Evolutionary conservation across 2,797 vertebrate genomes (phyloP).

Genomic region (Sebastes taczanowskii): DNA sequence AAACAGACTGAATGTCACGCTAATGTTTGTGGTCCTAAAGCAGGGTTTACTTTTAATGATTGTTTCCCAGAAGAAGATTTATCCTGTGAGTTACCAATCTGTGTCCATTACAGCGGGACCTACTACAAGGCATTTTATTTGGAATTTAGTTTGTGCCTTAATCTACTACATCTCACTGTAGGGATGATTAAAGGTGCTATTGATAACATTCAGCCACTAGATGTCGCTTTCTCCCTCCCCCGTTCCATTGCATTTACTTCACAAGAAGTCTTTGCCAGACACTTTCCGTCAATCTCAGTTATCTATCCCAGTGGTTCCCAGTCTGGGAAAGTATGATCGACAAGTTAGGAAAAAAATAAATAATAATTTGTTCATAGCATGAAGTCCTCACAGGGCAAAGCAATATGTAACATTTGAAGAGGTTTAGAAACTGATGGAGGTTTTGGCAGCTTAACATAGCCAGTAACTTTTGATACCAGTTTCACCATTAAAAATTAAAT

Average conservation of each 20-base stretch:
- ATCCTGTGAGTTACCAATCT: background rate
- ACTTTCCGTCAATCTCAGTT: no score
- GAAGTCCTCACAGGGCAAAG: background rate
- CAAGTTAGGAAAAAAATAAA: background rate
- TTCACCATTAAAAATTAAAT: background rate
- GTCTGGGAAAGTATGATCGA: background rate
- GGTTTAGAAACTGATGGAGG: background rate
- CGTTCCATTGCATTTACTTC: no score
- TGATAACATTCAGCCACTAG: no score
- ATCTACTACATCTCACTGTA: background rate
- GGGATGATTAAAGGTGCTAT: background rate
- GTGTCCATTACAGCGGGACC: background rate
- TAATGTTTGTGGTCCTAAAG: background rate
- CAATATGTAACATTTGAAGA: background rate
- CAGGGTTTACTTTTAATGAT: background rate
- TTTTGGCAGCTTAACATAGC: background rate
- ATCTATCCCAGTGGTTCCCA: background rate
- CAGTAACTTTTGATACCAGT: background rate
- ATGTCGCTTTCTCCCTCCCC: no score
- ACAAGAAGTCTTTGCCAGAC: no score
- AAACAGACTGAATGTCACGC: conserved; percentile 26
- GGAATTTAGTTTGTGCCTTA: background rate
- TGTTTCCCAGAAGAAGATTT: conserved; percentile 13
- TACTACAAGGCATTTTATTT: background rate
- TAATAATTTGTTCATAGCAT: background rate